These are phyloP conservation scores for Cosmia pyralina DNA, from an alignment of 2,888 invertebrate genomes.

Conservation along the genomic window DNA sequence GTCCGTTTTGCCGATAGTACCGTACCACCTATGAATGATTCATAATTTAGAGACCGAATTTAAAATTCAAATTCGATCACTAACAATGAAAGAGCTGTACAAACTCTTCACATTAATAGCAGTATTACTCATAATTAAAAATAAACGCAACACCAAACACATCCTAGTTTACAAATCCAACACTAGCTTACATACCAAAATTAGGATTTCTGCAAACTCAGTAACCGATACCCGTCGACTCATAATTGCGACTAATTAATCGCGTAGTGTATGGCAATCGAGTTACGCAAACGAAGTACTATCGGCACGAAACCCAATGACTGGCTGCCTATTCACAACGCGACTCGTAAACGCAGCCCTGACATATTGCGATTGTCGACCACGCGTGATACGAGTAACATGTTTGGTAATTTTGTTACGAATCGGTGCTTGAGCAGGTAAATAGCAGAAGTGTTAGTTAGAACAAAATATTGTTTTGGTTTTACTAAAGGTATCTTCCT, in stretches of 20 bases:
- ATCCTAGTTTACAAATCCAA: slow-evolving; percentile 36
- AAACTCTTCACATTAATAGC: neutral
- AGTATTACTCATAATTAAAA: slow-evolving; percentile 26
- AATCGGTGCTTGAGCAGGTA: neutral
- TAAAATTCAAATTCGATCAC: neutral
- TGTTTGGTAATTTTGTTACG: slow-evolving; percentile 60
- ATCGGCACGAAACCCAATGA: slow-evolving; percentile 33
- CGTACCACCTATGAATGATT: neutral
- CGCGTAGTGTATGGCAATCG: slow-evolving; percentile 34
- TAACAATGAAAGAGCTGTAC: neutral
- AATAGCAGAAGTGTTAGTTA: slow-evolving; percentile 25
- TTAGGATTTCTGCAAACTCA: slow-evolving; percentile 55
- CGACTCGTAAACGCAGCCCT: slow-evolving; percentile 56
- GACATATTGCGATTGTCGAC: slow-evolving; percentile 64
- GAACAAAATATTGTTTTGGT: neutral
- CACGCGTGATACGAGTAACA: slow-evolving; percentile 59
- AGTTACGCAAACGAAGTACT: slow-evolving; percentile 43
- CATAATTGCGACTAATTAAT: slow-evolving; percentile 54
- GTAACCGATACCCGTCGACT: slow-evolving; percentile 37
- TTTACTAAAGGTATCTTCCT: too few species aligned
- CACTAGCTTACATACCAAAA: slow-evolving; percentile 25
- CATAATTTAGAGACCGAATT: neutral
- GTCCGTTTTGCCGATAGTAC: too few species aligned
- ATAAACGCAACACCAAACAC: slow-evolving; percentile 26
- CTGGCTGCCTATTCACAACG: slow-evolving; percentile 42